Base-by-base conservation (phyloP, 1,140 invertebrate species). In the Hypsibius dujardini region DNA sequence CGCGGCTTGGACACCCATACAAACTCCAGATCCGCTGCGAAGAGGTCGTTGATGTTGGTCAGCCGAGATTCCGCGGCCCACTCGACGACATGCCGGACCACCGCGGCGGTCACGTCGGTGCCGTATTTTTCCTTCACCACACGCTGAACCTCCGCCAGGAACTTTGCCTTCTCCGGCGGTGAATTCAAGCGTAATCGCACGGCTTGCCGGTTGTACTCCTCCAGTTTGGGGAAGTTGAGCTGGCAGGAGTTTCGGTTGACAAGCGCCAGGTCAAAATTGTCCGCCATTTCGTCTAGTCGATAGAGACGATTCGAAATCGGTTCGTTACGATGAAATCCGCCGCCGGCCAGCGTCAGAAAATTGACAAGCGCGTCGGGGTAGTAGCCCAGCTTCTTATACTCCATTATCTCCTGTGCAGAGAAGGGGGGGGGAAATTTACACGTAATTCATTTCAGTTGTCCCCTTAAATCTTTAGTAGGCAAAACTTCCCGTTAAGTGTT, bases 321-420 rank as follows among this genome's bases (percentile, higher is more conserved):
- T 71, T 73, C 47, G 62, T 73, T 62, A 73, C 75, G 45, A 15
- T 74, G 81, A 77, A 82, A 95, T 12, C 92, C 92, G 59, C 91
- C 90, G 1, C 92, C 92, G 60, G 87, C 85, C 71, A 86, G 79
- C 1, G 87, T 87, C 47, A 96, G 85, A 78, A 90, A 92, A 80
- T 94, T 95, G 1, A 94, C 75, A 46, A 97, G 77, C 28, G 91
- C 86, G 72, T 86, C 80, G n/a, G 92, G 89, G 77, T 86, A 88
- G 75, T 90, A 88, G 47, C 86, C 86, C 74, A 83, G 80, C n/a
- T 84, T 82, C 75, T 86, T 46, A 47, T 40, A 56, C 46, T 40
- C 69, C 56, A 74, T 67, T 46, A 71, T 70, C 75, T 79, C 75
- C 87, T 90, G 75, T n/a, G n/a, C n/a, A n/a, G n/a, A n/a, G n/a